Evolutionary conservation across 2,797 vertebrate species (phyloP).

Genomic region (Tokudaia muenninki): DNA sequence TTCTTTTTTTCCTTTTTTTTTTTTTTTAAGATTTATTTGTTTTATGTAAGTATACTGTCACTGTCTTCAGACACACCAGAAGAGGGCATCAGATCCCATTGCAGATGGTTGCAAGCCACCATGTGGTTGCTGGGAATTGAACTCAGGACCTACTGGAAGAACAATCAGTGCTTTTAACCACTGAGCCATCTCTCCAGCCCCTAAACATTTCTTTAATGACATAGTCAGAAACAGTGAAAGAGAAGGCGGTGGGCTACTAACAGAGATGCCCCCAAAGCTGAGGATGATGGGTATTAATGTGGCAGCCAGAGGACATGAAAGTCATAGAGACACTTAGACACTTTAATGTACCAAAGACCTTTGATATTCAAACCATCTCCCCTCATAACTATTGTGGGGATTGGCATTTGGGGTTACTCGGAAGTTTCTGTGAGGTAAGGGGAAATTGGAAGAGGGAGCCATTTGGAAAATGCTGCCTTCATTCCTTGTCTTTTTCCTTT

Average conservation of each 20-base stretch:
- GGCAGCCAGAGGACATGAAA: not conserved
- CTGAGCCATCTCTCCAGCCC: too few relatives aligned
- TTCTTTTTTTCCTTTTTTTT: too few relatives aligned
- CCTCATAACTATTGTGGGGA: not conserved
- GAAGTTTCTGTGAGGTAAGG: constrained; percentile 17
- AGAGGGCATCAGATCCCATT: too few relatives aligned
- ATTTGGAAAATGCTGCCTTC: constrained; percentile 46
- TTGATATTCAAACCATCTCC: constrained; percentile 49
- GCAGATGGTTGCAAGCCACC: too few relatives aligned
- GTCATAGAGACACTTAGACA: not conserved
- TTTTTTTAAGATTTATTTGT: too few relatives aligned
- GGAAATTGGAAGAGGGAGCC: constrained; percentile 44
- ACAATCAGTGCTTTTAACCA: too few relatives aligned
- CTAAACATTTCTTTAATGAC: not conserved
- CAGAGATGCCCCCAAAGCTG: not conserved
- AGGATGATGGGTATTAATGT: not conserved
- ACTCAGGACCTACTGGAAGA: too few relatives aligned
- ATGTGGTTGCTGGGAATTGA: too few relatives aligned
- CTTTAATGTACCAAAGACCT: not conserved
- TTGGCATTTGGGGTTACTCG: not conserved
- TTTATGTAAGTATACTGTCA: too few relatives aligned
- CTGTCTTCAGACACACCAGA: too few relatives aligned
- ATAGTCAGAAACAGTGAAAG: not conserved
- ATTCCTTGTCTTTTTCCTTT: not conserved
- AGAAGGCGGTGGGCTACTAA: not conserved